Percentiles rank a stretch among this genome's conserved stretches.
Evolutionary conservation across 2,888 invertebrate genomes (phyloP).

Genomic region (Patella ulyssiponensis): DNA sequence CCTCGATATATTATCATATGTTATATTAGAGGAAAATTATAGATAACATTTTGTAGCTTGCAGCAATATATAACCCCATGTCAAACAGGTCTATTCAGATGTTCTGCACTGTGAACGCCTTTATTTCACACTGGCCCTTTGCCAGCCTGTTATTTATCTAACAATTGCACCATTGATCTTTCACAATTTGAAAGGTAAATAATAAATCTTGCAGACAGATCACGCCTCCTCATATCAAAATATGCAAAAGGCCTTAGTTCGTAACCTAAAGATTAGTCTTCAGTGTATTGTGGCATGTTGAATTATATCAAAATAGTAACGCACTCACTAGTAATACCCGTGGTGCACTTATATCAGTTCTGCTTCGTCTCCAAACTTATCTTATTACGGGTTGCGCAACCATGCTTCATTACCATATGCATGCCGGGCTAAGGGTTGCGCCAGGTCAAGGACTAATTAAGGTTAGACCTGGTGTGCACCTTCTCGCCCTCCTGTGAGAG

Average conservation of each 20-base stretch:
- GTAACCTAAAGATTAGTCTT: background rate
- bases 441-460: conserved; percentile 29
- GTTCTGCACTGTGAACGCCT: no score
- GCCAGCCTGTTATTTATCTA: no score
- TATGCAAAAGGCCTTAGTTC: conserved; percentile 1
- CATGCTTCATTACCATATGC: conserved; percentile 8
- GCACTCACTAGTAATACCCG: conserved; percentile 7
- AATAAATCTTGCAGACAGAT: no score
- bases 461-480: conserved; percentile 18
- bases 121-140: no score
- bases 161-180: no score
- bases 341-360: conserved; percentile 11
- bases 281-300: background rate
- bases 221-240: background rate
- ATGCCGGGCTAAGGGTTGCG: conserved; percentile 14
- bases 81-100: no score
- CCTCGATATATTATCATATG: no score
- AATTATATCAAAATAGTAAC: background rate
- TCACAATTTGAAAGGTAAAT: no score
- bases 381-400: conserved; percentile 11
- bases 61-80: no score
- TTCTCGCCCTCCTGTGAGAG: background rate
- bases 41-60: no score
- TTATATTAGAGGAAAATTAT: no score
- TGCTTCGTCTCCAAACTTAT: conserved; percentile 3